Evolutionary conservation across 2,797 vertebrate species (phyloP), one percentile per base, ranked within the genome.

Genomic region (Neopelma chrysocephalum): DNA sequence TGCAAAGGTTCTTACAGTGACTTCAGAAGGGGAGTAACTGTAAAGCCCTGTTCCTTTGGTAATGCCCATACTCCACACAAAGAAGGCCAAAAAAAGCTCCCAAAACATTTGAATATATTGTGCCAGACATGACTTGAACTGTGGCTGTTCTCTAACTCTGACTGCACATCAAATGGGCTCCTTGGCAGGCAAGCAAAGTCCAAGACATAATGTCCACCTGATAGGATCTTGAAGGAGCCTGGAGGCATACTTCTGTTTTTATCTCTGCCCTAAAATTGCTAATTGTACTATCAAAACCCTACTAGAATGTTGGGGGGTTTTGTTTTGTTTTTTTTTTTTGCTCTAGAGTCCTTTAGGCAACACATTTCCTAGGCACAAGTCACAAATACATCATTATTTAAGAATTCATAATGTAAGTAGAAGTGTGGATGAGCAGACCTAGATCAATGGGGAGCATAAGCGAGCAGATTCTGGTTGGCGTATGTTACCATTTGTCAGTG

Each of bases 391-490:
- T 23, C 8, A 20, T 34, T 77, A 10, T 12, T 62, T 51, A 73
- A 26, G 32, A 73, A 42, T 2, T 3, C 12, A 8, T 9, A 69
- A 32, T 0, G 0, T 38, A 57, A 84, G 6, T 11, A 27, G 31
- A 68, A 42, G 11, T 69, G 54, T 54, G 47, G 45, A 45, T 53
- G 23, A 79, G 45, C 48, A 80, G 48, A 62, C 22, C 23, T 11
- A 45, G 25, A 48, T 10, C 23, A 77, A 14, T 12, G 17, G 23
- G 76, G 19, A 94, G 3, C 9, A 66, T 13, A 78, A 82, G 15
- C 0, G 0, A 62, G 10, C 1, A 90, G 31, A 60, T 57, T 68
- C 57, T 15, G 3, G 2, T n/a, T 80, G 34, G 7, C 0, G 0
- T 56, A 19, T 72, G 76, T 91, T 66, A 23, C 12, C 48, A 80